A percentile compares a stretch with the other conserved stretches of the same genome.
Conservation (phyloP, 1,140 invertebrate genomes). For the Meteorus sp. region DNA sequence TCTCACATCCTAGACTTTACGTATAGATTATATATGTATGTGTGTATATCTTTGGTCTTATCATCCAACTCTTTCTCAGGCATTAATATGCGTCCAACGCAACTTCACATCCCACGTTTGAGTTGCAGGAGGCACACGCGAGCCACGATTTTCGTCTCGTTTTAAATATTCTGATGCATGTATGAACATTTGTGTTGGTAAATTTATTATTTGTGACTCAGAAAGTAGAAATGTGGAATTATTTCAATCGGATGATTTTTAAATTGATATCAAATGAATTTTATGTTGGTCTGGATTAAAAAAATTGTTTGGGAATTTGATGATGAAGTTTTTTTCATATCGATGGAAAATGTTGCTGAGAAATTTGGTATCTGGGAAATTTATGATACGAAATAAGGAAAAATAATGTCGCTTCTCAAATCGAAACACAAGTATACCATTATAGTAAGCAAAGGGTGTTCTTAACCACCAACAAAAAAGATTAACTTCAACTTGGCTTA, state of each 20-base stretch:
- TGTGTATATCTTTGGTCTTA: constrained; percentile 1
- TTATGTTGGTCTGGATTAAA: not conserved
- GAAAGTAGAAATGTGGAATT: not conserved
- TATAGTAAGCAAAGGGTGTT: no score
- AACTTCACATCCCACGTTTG: not conserved
- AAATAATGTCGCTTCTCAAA: not conserved
- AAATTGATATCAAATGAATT: not conserved
- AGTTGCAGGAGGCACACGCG: not conserved
- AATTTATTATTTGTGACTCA: not conserved
- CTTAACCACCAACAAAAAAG: not conserved
- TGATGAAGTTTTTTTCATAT: no score
- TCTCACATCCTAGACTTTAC: not conserved
- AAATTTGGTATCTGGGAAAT: no score
- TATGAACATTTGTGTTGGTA: not conserved
- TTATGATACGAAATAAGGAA: no score
- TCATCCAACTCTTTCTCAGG: not conserved
- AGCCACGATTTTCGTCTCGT: not conserved
- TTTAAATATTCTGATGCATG: no score
- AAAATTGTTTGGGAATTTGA: no score
- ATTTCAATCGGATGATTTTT: no score
- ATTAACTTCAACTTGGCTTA: constrained; percentile 14
- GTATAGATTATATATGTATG: no score
- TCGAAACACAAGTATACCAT: not conserved
- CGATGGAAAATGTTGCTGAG: no score
- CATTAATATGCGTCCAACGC: constrained; percentile 2